Percentiles rank a stretch among this genome's conserved stretches.
Evolutionary conservation across 92 coral and sea anemone genomes (phyloP).

Genomic region (Desmophyllum pertusum): DNA sequence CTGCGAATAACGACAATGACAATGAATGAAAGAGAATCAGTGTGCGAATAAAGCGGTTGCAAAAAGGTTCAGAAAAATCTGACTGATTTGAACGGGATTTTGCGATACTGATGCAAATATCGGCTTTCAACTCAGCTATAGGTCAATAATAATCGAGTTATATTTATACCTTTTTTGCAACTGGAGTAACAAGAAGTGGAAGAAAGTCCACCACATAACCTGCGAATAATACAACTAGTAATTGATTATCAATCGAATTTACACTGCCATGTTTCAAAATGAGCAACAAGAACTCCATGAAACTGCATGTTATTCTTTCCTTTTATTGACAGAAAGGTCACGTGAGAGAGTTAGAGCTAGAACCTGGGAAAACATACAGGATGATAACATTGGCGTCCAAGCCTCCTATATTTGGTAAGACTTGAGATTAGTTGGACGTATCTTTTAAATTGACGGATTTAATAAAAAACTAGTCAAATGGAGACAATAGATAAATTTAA

Average conservation of each 20-base stretch:
- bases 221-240: background rate
- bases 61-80: no score
- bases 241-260: background rate
- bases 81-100: background rate
- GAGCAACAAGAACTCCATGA: no score
- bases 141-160: no score
- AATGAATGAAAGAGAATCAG: no score
- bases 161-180: background rate
- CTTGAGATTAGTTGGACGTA: no score
- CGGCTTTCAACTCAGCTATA: background rate
- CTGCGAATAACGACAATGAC: no score
- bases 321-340: slow-evolving; percentile 68
- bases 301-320: background rate
- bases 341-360: slow-evolving; percentile 78
- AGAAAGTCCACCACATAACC: background rate
- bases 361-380: slow-evolving; percentile 67
- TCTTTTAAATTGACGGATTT: no score
- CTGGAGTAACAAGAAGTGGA: background rate
- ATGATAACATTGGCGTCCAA: slow-evolving; percentile 83
- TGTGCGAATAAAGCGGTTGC: no score
- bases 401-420: slow-evolving; percentile 88
- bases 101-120: background rate
- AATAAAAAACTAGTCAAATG: background rate
- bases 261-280: no score
- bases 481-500: no score